A percentile compares a stretch with the other conserved stretches of the same genome.
Evolutionary conservation across 2,797 vertebrate genomes (phyloP).

Genomic region (Oryzias sinensis): DNA sequence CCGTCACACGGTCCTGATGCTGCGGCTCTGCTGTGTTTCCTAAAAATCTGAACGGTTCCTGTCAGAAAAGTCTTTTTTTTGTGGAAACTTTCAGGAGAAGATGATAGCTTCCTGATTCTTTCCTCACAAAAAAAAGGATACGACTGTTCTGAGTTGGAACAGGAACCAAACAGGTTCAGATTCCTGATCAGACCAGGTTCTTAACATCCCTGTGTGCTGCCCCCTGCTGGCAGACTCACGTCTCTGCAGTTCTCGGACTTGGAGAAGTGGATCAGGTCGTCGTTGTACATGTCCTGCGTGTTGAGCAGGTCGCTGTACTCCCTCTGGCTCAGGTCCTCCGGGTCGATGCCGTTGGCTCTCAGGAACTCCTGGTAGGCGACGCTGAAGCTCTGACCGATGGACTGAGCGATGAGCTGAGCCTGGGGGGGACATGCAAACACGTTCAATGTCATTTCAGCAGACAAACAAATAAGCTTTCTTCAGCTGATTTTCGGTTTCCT

Average conservation of each 20-base stretch:
- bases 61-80: too few relatives aligned
- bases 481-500: too few relatives aligned
- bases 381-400: constrained; percentile 96
- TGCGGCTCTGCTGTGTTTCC: constrained; percentile 26
- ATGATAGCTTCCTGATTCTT: too few relatives aligned
- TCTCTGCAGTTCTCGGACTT: constrained; percentile 99
- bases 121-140: too few relatives aligned
- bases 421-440: constrained; percentile 36
- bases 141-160: background rate
- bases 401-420: constrained; percentile 97
- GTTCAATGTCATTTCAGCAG: too few relatives aligned
- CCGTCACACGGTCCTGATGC: background rate
- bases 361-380: constrained; percentile 98
- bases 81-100: too few relatives aligned
- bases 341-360: constrained; percentile 95
- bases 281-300: constrained; percentile 99
- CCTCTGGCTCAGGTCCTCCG: constrained; percentile 94
- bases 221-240: constrained; percentile 77
- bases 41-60: constrained; percentile 2
- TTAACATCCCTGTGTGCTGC: constrained; percentile 9
- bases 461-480: too few relatives aligned
- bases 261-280: constrained; percentile 97
- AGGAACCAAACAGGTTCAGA: background rate
- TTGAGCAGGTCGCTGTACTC: constrained; percentile 97
- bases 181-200: background rate